phyloP scores from a whole-genome alignment of 2,113 vertebrate species.

The Columbina picui region DNA sequence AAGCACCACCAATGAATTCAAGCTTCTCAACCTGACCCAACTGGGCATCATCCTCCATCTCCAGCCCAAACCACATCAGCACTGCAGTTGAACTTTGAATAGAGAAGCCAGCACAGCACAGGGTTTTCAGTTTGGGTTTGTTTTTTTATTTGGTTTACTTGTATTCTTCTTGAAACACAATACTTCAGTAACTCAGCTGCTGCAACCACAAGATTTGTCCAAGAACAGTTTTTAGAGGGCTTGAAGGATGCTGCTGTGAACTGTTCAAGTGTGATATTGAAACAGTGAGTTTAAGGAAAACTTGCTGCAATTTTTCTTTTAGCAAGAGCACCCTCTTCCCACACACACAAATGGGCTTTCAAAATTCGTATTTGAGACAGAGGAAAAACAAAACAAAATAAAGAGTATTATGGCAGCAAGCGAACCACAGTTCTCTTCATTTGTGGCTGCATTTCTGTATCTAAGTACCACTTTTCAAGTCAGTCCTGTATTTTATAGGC shows the following conservation, averaged over 20 bases:
- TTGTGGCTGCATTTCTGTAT: background rate
- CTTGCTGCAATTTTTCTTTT: constrained; percentile 45
- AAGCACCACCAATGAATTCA: background rate
- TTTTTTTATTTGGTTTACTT: background rate
- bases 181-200: background rate
- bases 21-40: background rate
- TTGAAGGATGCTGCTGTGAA: constrained; percentile 61
- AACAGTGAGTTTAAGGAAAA: constrained; percentile 39
- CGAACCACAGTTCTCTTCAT: background rate
- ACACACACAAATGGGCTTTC: background rate
- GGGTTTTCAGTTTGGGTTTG: background rate
- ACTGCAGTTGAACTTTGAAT: background rate
- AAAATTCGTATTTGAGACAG: background rate
- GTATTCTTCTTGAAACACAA: background rate
- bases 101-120: background rate
- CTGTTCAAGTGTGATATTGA: constrained; percentile 54
- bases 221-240: constrained; percentile 41
- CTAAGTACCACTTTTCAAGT: background rate
- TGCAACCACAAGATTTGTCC: constrained; percentile 11
- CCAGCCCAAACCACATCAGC: background rate
- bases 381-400: background rate
- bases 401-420: background rate
- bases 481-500: background rate
- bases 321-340: background rate
- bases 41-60: background rate